Evolutionary conservation across 1,140 invertebrate species (phyloP).

Genomic region (Parapsyche elsis): DNA sequence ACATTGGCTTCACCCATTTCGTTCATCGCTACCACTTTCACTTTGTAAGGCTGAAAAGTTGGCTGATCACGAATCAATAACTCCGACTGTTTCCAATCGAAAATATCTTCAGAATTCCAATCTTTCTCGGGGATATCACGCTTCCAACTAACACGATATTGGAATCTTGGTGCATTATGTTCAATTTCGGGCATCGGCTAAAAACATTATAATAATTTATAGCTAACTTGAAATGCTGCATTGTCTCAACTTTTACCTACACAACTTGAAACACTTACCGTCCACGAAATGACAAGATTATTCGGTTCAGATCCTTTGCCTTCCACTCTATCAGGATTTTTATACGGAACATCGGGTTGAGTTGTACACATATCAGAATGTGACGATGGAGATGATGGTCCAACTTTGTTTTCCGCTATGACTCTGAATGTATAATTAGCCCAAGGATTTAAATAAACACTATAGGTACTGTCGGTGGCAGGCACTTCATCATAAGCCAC

Average conservation of each 20-base stretch:
- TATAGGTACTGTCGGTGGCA: slow-evolving; percentile 81
- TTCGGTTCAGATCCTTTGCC: slow-evolving; percentile 88
- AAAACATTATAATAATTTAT: slow-evolving; percentile 46
- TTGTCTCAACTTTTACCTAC: not conserved
- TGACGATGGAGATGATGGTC: slow-evolving; percentile 84
- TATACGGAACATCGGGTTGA: slow-evolving; percentile 87
- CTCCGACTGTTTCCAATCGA: slow-evolving; percentile 78
- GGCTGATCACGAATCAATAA: slow-evolving; percentile 82
- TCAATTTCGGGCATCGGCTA: slow-evolving; percentile 95
- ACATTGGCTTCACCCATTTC: slow-evolving; percentile 88
- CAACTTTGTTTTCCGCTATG: slow-evolving; percentile 93
- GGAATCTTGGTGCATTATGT: slow-evolving; percentile 94
- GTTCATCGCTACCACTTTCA: slow-evolving; percentile 94
- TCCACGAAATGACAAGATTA: slow-evolving; percentile 96
- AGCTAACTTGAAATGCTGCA: slow-evolving; percentile 8
- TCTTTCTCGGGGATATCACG: slow-evolving; percentile 79
- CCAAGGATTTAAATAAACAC: slow-evolving; percentile 87
- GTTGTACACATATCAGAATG: slow-evolving; percentile 88
- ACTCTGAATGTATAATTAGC: slow-evolving; percentile 97
- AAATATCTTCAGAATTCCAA: slow-evolving; percentile 80
- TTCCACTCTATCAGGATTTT: slow-evolving; percentile 95
- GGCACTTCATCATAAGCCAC: slow-evolving; percentile 79
- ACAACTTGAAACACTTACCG: slow-evolving; percentile 69
- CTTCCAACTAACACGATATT: slow-evolving; percentile 90
- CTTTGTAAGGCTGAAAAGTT: slow-evolving; percentile 91